Conservation (phyloP, 2,888 invertebrate genomes). For the Aspidiotus destructor region DNA sequence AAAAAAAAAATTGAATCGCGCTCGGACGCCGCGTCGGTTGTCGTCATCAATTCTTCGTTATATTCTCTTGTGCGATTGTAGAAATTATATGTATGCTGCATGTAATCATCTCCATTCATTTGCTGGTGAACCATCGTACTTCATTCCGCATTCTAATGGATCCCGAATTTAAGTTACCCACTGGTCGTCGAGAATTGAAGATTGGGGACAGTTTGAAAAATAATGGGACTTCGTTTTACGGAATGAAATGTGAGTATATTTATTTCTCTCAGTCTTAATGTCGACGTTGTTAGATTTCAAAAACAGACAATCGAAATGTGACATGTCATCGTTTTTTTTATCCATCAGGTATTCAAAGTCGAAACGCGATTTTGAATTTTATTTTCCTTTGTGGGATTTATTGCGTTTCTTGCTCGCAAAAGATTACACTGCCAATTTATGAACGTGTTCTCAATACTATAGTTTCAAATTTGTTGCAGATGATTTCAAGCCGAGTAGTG, state of each 20-base stretch:
- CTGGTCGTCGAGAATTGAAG: slow-evolving; percentile 25
- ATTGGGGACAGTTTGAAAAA: slow-evolving; percentile 28
- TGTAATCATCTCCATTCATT: slow-evolving; percentile 15
- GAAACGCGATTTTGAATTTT: too few relatives aligned
- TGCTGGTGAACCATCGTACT: neutral
- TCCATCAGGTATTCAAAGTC: neutral
- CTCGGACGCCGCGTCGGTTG: too few relatives aligned
- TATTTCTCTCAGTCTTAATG: slow-evolving; percentile 6
- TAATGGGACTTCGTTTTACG: slow-evolving; percentile 26
- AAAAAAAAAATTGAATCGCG: too few relatives aligned
- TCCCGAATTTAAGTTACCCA: slow-evolving; percentile 28
- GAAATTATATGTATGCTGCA: slow-evolving; percentile 15
- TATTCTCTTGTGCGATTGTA: slow-evolving; percentile 5
- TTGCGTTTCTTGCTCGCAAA: too few relatives aligned
- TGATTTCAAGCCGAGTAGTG: slow-evolving; percentile 98
- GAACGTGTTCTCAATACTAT: too few relatives aligned
- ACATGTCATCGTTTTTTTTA: slow-evolving; percentile 28
- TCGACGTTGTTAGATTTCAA: slow-evolving; percentile 8
- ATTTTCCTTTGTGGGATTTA: too few relatives aligned
- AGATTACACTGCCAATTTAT: too few relatives aligned
- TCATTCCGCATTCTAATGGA: slow-evolving; percentile 11
- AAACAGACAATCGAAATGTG: slow-evolving; percentile 21
- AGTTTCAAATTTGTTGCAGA: slow-evolving; percentile 49
- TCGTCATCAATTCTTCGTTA: slow-evolving; percentile 13
- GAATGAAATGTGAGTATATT: slow-evolving; percentile 28